A percentile compares a stretch with the other conserved stretches of the same genome.
These are phyloP conservation scores for Phenganax marumi DNA, from an alignment of 92 coral and sea anemone genomes.

Conservation along the genomic window DNA sequence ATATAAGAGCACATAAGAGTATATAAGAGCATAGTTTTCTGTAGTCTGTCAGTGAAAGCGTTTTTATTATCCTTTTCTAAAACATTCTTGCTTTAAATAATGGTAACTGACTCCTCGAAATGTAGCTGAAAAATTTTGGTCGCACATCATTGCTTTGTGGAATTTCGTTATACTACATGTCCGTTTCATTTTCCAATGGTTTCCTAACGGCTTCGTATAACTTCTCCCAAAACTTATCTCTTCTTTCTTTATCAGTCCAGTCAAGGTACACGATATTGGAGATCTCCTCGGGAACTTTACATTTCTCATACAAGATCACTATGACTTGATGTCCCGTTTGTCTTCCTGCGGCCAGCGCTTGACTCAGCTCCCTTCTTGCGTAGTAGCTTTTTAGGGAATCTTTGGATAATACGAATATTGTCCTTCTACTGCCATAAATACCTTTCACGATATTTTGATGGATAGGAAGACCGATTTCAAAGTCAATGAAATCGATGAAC, in stretches of 20 bases:
- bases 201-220: slow-evolving; percentile 2
- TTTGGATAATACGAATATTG: slow-evolving; percentile 17
- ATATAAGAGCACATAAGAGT: too few species aligned
- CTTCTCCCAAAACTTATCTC: slow-evolving; percentile 22
- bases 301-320: slow-evolving; percentile 17
- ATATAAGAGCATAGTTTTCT: too few species aligned
- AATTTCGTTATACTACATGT: background rate
- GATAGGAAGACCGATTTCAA: slow-evolving; percentile 23
- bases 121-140: background rate
- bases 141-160: too few species aligned
- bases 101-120: too few species aligned
- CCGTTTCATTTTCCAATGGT: slow-evolving; percentile 4
- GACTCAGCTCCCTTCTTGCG: slow-evolving; percentile 21
- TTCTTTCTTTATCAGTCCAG: slow-evolving; percentile 20
- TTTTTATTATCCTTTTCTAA: too few species aligned
- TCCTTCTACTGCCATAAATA: slow-evolving; percentile 25
- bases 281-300: slow-evolving; percentile 22
- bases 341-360: slow-evolving; percentile 7
- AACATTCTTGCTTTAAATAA: too few species aligned
- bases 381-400: slow-evolving; percentile 16
- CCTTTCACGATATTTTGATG: slow-evolving; percentile 11
- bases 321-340: slow-evolving; percentile 7
- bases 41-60: too few species aligned
- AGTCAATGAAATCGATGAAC: slow-evolving; percentile 20
- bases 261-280: slow-evolving; percentile 16